A percentile compares a stretch with the other conserved stretches of the same genome.
Conservation (phyloP, 2,797 vertebrate species). For the Antennarius maculatus region DNA sequence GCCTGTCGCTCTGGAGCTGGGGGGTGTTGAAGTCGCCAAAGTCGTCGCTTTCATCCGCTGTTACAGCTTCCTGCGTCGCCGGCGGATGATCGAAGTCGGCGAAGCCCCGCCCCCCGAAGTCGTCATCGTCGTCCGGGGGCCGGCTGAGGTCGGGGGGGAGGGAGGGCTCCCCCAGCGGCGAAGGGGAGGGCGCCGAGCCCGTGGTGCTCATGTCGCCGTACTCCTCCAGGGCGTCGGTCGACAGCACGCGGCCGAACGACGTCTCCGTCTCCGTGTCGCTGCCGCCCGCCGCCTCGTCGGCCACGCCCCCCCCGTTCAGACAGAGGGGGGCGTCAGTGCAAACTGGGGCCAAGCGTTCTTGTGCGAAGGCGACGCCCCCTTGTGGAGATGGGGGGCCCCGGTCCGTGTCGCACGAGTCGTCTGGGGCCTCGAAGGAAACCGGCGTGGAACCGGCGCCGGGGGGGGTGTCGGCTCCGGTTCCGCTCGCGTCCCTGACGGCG, state of each 20-base stretch:
- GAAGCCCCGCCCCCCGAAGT: constrained; percentile 64
- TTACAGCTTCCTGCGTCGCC: neutral
- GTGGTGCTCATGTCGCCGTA: constrained; percentile 89
- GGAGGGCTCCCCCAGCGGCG: constrained; percentile 73
- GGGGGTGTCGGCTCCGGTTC: constrained; percentile 27
- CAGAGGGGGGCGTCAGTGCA: constrained; percentile 32
- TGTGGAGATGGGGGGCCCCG: constrained; percentile 49
- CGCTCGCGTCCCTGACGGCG: constrained; percentile 59
- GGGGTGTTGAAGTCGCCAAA: constrained; percentile 88
- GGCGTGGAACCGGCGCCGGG: constrained; percentile 19
- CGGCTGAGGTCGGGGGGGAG: constrained; percentile 73
- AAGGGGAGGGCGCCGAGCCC: constrained; percentile 71
- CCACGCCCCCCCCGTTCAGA: constrained; percentile 41
- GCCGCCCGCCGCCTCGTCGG: constrained; percentile 64
- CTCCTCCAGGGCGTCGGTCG: constrained; percentile 82
- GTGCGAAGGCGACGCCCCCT: constrained; percentile 49
- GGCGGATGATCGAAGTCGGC: constrained; percentile 67
- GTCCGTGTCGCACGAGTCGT: constrained; percentile 63
- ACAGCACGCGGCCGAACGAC: constrained; percentile 72
- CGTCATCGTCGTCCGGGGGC: constrained; percentile 81
- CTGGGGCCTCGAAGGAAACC: constrained; percentile 13
- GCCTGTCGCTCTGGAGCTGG: constrained; percentile 28
- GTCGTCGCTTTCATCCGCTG: constrained; percentile 59
- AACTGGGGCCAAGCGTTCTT: constrained; percentile 22
- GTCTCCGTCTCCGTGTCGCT: constrained; percentile 75